Evolutionary conservation across 2,113 vertebrate species (phyloP), one percentile per base, ranked within the genome.

Genomic region (Zapornia atra): DNA sequence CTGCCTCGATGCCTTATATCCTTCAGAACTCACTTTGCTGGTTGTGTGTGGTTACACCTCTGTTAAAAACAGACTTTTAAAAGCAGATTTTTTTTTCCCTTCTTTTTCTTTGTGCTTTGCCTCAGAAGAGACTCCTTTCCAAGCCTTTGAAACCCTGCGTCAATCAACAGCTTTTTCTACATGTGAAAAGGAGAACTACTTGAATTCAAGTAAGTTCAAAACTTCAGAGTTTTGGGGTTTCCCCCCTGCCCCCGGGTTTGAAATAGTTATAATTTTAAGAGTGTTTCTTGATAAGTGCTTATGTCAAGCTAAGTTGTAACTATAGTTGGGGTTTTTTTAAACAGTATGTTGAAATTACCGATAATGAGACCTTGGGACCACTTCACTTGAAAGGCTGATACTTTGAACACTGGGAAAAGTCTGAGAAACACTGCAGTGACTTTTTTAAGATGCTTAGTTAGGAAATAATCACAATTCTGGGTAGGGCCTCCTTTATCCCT

Each of bases 181-280:
- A 5, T 5, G 26, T 10, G 34, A 50, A 90, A 90, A 65, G 18
- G 6, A 66, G 64, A 77, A 70, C 46, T 65, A 75, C 88, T 88
- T 73, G 33, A 80, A 93, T 92, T 80, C 11, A 50, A 77, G 90
- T 0, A 20, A 17, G 46, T 86, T 92, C 12, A 61, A 42, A 90
- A 61, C 0, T 1, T 12, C 11, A 12, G 65, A 29, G 34, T 63
- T 90, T 59, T 2, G 2, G 7, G 1, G 2, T 1, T 71, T 91
- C 73, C 8, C 31, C 69, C 10, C 28, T 46, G 44, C 44, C 51
- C 9, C 12, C 16, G 15, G 48, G 36, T 61, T 70, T 71, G 34
- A 89, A 85, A 44, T 12, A 75, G 28, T 25, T 51, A 15, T 63
- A 4, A 64, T 78, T 94, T 91, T 20, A 36, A 63, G 15, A 53